Evolutionary conservation across 1,140 invertebrate species (phyloP).

Genomic region (Zaprionus lachaisei): DNA sequence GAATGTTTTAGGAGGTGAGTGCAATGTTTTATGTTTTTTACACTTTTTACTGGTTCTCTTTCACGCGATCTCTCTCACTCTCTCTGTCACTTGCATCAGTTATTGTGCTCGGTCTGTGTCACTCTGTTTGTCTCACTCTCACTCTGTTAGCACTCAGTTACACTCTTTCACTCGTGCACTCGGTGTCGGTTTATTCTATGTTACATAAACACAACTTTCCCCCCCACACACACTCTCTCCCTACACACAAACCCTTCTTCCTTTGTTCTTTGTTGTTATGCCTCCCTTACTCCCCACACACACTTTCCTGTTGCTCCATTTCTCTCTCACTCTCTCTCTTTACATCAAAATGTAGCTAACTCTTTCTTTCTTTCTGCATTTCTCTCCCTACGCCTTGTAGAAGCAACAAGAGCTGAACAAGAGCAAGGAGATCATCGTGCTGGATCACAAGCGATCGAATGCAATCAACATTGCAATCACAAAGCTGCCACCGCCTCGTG

Average conservation of each 20-base stretch:
- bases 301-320: not conserved
- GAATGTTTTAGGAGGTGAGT: conserved; percentile 80
- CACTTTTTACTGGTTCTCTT: conserved; percentile 33
- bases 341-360: not conserved
- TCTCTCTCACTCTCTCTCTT: not conserved
- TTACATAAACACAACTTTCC: conserved; percentile 31
- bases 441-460: conserved; percentile 99
- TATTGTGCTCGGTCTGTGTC: conserved; percentile 13
- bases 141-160: conserved; percentile 19
- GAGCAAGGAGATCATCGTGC: conserved; percentile 97
- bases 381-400: conserved; percentile 85
- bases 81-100: conserved; percentile 5
- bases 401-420: conserved; percentile 97
- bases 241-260: not conserved
- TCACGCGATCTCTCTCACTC: conserved; percentile 5
- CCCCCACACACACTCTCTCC: conserved; percentile 2
- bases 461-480: conserved; percentile 99
- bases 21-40: conserved; percentile 61
- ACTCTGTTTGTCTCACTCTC: conserved; percentile 31
- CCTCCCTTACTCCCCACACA: not conserved
- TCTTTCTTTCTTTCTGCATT: not conserved
- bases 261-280: conserved; percentile 16
- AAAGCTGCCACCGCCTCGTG: conserved; percentile 97
- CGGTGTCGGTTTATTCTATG: conserved; percentile 65
- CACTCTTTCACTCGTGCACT: conserved; percentile 18